These are phyloP conservation scores for Drosophila sulfurigaster DNA, from an alignment of 1,140 invertebrate genomes.

Conservation along the genomic window DNA sequence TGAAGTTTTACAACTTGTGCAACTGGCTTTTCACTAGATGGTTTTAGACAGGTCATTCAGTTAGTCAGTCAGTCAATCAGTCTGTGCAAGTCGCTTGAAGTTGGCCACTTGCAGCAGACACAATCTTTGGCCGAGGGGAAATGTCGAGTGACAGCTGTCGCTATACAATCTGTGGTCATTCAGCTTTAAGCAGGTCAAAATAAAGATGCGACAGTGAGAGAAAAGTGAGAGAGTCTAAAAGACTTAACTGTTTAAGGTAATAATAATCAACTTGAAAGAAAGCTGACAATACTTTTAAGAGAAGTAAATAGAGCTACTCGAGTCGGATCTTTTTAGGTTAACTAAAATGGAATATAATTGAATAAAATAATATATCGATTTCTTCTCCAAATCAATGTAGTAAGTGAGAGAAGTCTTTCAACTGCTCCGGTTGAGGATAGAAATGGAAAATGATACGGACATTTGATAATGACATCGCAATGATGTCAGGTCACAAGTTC, in stretches of 20 bases:
- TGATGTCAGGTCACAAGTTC: constrained; percentile 32
- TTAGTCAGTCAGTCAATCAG: constrained; percentile 42
- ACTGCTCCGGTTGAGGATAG: not conserved
- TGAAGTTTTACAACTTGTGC: constrained; percentile 69
- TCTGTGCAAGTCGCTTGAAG: constrained; percentile 27
- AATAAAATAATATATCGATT: not conserved
- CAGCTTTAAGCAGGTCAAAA: constrained; percentile 48
- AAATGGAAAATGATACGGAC: constrained; percentile 15
- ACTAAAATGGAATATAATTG: not conserved
- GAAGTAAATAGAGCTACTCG: not conserved
- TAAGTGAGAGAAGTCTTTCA: not conserved
- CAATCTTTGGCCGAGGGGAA: not conserved
- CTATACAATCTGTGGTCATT: constrained; percentile 32
- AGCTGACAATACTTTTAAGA: constrained; percentile 17
- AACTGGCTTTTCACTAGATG: constrained; percentile 46
- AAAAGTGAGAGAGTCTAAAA: constrained; percentile 19
- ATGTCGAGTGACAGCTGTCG: constrained; percentile 35
- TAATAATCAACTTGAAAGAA: constrained; percentile 30
- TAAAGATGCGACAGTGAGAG: constrained; percentile 4
- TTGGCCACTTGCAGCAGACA: constrained; percentile 10
- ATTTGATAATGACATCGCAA: constrained; percentile 19
- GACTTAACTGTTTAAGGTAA: constrained; percentile 17
- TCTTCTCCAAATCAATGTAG: too few species aligned
- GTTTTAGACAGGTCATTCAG: constrained; percentile 36
- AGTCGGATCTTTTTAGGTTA: not conserved